Percentiles rank a stretch among this genome's conserved stretches.
phyloP scores from a whole-genome alignment of 2,888 invertebrate species.

The Acleris holmiana region DNA sequence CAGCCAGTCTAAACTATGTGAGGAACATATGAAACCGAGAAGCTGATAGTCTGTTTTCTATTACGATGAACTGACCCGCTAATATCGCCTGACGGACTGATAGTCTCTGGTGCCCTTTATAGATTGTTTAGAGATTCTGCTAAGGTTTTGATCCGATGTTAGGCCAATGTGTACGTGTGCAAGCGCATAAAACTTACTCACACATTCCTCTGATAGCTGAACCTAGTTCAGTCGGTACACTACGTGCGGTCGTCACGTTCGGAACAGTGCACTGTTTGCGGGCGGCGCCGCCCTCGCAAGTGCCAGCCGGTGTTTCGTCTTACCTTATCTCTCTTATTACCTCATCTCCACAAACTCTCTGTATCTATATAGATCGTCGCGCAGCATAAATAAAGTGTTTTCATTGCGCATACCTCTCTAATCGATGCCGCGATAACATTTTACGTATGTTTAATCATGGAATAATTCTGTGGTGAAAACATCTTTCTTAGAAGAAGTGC shows the following conservation, averaged over 20 bases:
- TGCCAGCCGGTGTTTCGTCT: constrained; percentile 48
- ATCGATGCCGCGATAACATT: constrained; percentile 51
- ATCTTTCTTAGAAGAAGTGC: constrained; percentile 21
- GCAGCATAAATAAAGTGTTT: constrained; percentile 75
- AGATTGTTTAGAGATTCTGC: too few species aligned
- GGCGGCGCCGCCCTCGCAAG: constrained; percentile 39
- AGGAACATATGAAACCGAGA: neutral
- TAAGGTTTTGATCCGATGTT: too few species aligned
- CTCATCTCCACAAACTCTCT: constrained; percentile 57
- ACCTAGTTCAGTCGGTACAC: constrained; percentile 39
- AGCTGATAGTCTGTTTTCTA: constrained; percentile 4
- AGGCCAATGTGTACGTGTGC: constrained; percentile 54
- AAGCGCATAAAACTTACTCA: constrained; percentile 48
- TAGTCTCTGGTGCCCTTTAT: neutral
- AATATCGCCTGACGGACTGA: constrained; percentile 4
- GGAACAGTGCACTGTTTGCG: constrained; percentile 38
- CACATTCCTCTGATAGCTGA: constrained; percentile 58
- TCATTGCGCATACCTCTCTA: constrained; percentile 67
- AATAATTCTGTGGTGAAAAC: constrained; percentile 60
- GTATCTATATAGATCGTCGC: constrained; percentile 68
- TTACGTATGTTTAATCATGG: constrained; percentile 50
- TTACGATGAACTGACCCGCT: too few species aligned
- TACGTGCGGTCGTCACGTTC: constrained; percentile 77
- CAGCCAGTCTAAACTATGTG: too few species aligned
- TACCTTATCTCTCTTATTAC: constrained; percentile 57